phyloP scores from a whole-genome alignment of 2,113 vertebrate species.

The Athene noctua region DNA sequence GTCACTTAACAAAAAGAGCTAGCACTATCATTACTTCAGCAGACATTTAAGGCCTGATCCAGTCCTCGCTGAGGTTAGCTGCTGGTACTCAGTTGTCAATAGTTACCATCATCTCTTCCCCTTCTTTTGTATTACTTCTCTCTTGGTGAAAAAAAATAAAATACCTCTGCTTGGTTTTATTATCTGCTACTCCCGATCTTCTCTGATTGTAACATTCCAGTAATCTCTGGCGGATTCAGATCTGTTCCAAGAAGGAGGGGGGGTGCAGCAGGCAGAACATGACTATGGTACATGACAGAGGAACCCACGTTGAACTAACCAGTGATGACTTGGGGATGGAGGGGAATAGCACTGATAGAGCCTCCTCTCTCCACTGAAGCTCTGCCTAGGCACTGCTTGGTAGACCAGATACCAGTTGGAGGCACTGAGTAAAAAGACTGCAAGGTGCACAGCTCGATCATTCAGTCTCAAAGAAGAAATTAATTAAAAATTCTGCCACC shows the following conservation, averaged over 20 bases:
- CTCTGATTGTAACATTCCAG: not conserved
- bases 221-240: not conserved
- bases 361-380: not conserved
- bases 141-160: not conserved
- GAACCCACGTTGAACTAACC: not conserved
- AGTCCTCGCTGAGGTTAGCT: not conserved
- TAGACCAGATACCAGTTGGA: not conserved
- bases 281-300: fast-evolving
- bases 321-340: not conserved
- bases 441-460: not conserved
- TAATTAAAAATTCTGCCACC: not conserved
- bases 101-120: not conserved
- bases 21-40: not conserved
- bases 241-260: not conserved
- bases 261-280: not conserved
- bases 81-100: not conserved
- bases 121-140: not conserved
- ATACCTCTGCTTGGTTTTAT: not conserved
- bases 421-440: not conserved
- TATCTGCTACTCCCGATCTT: not conserved
- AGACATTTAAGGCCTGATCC: not conserved
- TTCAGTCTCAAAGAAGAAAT: not conserved
- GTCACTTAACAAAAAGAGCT: not conserved
- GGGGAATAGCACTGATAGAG: not conserved
- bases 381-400: not conserved